Conservation (phyloP, 2,797 vertebrate genomes). For the Geotrypetes seraphini region DNA sequence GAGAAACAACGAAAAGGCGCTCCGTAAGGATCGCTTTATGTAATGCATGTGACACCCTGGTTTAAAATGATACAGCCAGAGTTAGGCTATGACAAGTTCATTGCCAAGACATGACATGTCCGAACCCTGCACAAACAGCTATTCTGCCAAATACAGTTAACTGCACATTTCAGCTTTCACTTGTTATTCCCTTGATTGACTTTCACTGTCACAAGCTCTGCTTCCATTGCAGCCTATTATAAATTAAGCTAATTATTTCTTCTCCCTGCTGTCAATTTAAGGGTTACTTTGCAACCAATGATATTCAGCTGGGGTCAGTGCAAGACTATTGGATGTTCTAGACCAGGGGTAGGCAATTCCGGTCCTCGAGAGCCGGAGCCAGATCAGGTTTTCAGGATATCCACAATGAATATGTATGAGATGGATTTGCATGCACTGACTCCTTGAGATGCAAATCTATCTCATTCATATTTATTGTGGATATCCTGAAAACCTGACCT, state of each 20-base stretch:
- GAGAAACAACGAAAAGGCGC: conserved; percentile 7
- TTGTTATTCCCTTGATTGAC: conserved; percentile 20
- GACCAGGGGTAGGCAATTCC: too few species aligned
- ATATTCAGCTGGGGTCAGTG: conserved; percentile 1
- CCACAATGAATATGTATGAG: too few species aligned
- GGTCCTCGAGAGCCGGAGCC: too few species aligned
- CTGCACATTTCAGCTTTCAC: conserved; percentile 22
- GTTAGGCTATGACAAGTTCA: conserved; percentile 20
- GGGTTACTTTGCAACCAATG: conserved; percentile 8
- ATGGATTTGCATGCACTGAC: too few species aligned
- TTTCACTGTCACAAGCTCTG: background rate
- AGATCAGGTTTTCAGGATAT: too few species aligned
- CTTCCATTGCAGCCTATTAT: conserved; percentile 29
- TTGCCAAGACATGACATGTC: conserved; percentile 24
- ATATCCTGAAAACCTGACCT: too few species aligned
- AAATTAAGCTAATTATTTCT: conserved; percentile 27
- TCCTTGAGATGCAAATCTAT: too few species aligned
- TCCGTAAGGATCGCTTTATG: conserved; percentile 16
- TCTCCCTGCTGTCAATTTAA: conserved; percentile 19
- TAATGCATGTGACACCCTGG: conserved; percentile 11
- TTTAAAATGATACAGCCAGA: conserved; percentile 17
- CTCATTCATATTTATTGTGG: too few species aligned
- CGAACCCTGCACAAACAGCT: conserved; percentile 21
- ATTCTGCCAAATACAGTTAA: conserved; percentile 29
- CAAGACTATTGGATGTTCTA: too few species aligned